Percentiles rank a stretch among this genome's conserved stretches.
Evolutionary conservation across 23 tunicate genomes (phyloP).

Genomic region (Styela clava): DNA sequence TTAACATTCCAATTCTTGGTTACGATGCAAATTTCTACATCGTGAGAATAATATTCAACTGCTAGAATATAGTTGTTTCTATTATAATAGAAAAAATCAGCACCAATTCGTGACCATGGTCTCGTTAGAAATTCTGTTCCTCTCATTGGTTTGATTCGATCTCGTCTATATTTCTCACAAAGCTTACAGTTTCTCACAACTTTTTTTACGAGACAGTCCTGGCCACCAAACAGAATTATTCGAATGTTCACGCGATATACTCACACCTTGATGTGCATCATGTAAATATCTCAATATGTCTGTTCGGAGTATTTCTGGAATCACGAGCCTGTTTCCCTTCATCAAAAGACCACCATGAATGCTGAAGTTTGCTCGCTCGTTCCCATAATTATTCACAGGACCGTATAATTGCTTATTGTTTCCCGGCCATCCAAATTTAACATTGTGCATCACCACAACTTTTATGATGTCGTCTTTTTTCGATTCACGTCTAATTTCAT

Average conservation of each 20-base stretch:
- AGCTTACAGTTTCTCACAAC: neutral
- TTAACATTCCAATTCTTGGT: too few relatives aligned
- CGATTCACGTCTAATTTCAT: too few relatives aligned
- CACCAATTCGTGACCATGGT: too few relatives aligned
- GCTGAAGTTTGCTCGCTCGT: too few relatives aligned
- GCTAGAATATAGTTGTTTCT: neutral
- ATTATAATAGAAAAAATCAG: too few relatives aligned
- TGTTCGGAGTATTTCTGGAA: too few relatives aligned
- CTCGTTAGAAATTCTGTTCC: neutral
- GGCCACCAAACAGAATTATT: neutral
- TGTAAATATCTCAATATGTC: too few relatives aligned
- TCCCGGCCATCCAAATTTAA: too few relatives aligned
- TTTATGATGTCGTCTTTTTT: too few relatives aligned
- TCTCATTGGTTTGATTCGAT: conserved; percentile 11
- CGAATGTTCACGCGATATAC: neutral
- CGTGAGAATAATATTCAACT: neutral
- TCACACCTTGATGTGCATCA: neutral
- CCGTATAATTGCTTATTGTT: too few relatives aligned
- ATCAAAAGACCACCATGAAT: neutral
- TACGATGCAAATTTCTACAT: neutral
- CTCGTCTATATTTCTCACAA: conserved; percentile 2
- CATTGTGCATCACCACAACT: too few relatives aligned
- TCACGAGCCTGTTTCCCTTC: neutral
- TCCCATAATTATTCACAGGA: too few relatives aligned
- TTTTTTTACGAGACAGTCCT: neutral